Evolutionary conservation across 2,113 vertebrate genomes (phyloP).

Genomic region (Phodopus roborovskii): DNA sequence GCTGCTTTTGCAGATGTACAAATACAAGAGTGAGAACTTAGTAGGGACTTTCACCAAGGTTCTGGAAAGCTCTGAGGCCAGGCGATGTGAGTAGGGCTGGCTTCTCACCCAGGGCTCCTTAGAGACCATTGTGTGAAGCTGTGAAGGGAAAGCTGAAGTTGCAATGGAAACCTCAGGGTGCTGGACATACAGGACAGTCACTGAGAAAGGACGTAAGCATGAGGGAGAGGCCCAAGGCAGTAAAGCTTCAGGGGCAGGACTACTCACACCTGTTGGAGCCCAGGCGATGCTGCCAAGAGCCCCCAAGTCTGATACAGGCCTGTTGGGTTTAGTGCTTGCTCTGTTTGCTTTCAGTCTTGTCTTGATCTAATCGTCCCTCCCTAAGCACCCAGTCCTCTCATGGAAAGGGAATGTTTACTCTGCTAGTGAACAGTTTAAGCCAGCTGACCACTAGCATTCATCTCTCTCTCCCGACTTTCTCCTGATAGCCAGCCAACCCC

Average conservation of each 20-base stretch:
- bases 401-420: not conserved
- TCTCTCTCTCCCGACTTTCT: not conserved
- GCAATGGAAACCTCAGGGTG: no score
- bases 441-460: not conserved
- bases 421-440: no score
- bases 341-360: not conserved
- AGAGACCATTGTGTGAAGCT: not conserved
- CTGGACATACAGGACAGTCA: not conserved
- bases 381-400: not conserved
- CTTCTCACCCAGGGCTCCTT: no score
- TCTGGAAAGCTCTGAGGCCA: not conserved
- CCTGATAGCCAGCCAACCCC: not conserved
- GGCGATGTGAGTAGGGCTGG: no score
- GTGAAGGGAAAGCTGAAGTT: no score
- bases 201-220: not conserved
- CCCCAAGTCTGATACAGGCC: not conserved
- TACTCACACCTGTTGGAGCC: not conserved
- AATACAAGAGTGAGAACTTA: no score
- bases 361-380: no score
- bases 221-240: not conserved
- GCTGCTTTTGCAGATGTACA: not conserved
- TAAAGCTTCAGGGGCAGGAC: not conserved
- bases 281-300: not conserved
- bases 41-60: not conserved
- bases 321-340: not conserved